A percentile compares a stretch with the other conserved stretches of the same genome.
These are phyloP conservation scores for Rhyacophila brunnea DNA, from an alignment of 1,140 invertebrate genomes.

Conservation along the genomic window DNA sequence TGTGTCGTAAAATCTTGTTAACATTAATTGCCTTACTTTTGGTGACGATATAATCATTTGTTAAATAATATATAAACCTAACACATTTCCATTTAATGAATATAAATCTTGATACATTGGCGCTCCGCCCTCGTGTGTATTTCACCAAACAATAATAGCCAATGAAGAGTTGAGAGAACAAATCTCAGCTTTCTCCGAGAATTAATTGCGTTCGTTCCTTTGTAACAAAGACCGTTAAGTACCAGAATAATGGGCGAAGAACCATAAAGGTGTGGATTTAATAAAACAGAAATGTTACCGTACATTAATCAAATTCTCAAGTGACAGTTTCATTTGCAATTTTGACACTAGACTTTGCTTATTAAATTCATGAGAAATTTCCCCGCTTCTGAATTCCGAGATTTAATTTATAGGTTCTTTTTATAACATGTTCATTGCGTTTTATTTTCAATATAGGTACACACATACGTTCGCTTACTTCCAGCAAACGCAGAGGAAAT, in stretches of 20 bases:
- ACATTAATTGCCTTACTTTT: too few relatives aligned
- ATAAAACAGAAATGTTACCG: conserved; percentile 18
- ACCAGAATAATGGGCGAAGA: conserved; percentile 1
- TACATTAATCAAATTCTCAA: conserved; percentile 28
- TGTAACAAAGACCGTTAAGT: conserved; percentile 7
- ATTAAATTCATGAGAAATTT: conserved; percentile 22
- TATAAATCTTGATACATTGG: too few relatives aligned
- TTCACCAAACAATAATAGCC: conserved; percentile 4
- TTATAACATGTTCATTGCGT: too few relatives aligned
- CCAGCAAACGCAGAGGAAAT: too few relatives aligned
- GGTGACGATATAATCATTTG: too few relatives aligned
- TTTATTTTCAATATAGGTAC: too few relatives aligned
- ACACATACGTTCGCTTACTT: too few relatives aligned
- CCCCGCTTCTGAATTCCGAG: not conserved
- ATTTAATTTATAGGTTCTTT: too few relatives aligned
- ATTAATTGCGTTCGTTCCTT: conserved; percentile 17
- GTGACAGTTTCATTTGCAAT: conserved; percentile 30
- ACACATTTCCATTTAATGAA: too few relatives aligned
- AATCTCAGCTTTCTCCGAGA: not conserved
- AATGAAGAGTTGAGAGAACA: conserved; percentile 4
- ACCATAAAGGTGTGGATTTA: conserved; percentile 27
- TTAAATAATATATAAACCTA: too few relatives aligned
- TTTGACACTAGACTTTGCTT: conserved; percentile 22
- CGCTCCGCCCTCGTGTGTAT: not conserved
- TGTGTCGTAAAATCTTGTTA: too few relatives aligned